phyloP scores from a whole-genome alignment of 35 echinoderm and acorn worm genomes.

The Lytechinus pictus region DNA sequence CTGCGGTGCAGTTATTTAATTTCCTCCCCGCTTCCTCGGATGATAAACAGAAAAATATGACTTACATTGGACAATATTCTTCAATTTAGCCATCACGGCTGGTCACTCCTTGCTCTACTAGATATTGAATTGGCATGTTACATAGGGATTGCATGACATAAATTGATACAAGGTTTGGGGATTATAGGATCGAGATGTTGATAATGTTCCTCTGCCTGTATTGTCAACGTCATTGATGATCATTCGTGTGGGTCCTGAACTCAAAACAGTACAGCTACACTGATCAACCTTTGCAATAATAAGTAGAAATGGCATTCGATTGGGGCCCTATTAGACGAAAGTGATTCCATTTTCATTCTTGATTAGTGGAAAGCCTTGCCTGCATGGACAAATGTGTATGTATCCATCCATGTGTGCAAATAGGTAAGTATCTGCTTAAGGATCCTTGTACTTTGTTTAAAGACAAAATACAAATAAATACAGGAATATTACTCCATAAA shows the following conservation, averaged over 20 bases:
- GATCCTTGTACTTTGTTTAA: neutral
- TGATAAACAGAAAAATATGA: neutral
- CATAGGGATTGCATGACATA: neutral
- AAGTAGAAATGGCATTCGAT: slow-evolving; percentile 18
- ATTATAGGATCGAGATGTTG: neutral
- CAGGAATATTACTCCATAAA: neutral
- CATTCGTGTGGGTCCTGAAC: neutral
- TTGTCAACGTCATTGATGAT: neutral
- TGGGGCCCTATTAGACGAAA: neutral
- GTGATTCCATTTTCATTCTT: neutral
- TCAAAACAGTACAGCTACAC: neutral
- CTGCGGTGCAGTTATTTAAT: slow-evolving; percentile 1
- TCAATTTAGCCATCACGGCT: neutral
- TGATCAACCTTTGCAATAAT: slow-evolving; percentile 5
- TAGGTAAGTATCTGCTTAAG: neutral
- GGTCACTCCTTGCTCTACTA: neutral
- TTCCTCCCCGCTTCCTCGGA: neutral
- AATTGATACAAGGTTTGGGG: neutral
- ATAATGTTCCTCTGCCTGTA: neutral
- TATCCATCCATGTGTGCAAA: neutral
- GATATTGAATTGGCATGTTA: neutral
- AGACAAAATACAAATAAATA: neutral
- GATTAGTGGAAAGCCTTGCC: neutral
- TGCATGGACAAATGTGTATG: neutral
- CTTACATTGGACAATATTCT: slow-evolving; percentile 14